phyloP scores from a whole-genome alignment of 2,888 invertebrate species.

The Empis livida region DNA sequence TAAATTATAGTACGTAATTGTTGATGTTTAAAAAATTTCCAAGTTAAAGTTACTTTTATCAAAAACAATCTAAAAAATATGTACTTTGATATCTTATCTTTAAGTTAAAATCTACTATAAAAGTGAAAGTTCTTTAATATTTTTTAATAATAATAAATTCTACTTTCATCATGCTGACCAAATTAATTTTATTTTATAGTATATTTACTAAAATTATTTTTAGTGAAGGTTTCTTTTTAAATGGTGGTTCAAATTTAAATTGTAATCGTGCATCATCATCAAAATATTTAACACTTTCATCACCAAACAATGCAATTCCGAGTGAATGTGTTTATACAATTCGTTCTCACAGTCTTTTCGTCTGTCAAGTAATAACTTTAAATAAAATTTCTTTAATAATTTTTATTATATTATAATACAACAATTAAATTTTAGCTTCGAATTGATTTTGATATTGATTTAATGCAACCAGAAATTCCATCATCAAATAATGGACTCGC shows the following conservation, averaged over 20 bases:
- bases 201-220: too few species aligned
- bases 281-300: neutral
- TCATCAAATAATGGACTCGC: constrained; percentile 10
- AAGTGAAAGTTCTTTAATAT: too few species aligned
- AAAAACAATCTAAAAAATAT: too few species aligned
- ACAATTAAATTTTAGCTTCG: constrained; percentile 13
- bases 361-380: neutral
- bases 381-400: neutral
- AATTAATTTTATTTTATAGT: too few species aligned
- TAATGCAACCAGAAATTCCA: constrained; percentile 22
- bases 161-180: too few species aligned
- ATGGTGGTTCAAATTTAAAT: neutral
- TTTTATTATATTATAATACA: neutral
- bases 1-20: too few species aligned
- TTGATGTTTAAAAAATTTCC: too few species aligned
- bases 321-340: neutral
- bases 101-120: too few species aligned
- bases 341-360: neutral
- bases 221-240: too few species aligned
- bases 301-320: neutral
- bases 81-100: too few species aligned
- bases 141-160: too few species aligned
- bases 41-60: too few species aligned
- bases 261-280: neutral
- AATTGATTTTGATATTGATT: constrained; percentile 21